Percentiles rank a stretch among this genome's conserved stretches.
These are phyloP conservation scores for Parauchenoglanis ngamensis DNA, from an alignment of 2,797 vertebrate species.

Conservation along the genomic window DNA sequence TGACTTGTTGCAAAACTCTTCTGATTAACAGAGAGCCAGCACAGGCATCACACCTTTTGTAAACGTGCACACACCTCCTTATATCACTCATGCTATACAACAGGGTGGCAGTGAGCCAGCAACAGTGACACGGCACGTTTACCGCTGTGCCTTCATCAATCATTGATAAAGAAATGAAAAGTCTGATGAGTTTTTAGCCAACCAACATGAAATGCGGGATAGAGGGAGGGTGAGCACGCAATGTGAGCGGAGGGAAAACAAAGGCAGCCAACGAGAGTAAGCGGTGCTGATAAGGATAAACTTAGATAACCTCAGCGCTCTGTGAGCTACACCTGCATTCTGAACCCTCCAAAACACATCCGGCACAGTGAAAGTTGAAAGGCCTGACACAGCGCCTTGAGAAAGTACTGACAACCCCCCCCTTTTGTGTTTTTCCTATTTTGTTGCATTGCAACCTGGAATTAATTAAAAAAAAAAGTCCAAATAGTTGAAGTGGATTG, in stretches of 20 bases:
- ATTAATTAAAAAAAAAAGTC: no score
- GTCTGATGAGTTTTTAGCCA: conserved; percentile 48
- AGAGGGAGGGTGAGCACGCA: conserved; percentile 29
- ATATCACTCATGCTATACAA: conserved; percentile 41
- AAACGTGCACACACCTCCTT: conserved; percentile 62
- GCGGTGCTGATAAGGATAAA: conserved; percentile 44
- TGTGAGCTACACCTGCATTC: conserved; percentile 39
- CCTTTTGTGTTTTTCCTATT: no score
- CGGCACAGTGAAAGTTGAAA: neutral
- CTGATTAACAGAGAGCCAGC: conserved; percentile 31
- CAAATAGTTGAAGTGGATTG: no score
- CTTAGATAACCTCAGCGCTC: conserved; percentile 40
- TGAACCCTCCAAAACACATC: neutral
- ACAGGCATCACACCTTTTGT: conserved; percentile 66
- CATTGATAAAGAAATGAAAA: conserved; percentile 66
- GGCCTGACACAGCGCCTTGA: neutral
- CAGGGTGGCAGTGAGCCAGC: conserved; percentile 64
- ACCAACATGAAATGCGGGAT: conserved; percentile 46
- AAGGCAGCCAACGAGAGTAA: conserved; percentile 43
- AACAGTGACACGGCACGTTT: conserved; percentile 72
- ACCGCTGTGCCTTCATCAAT: conserved; percentile 67
- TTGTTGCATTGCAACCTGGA: no score
- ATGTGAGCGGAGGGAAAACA: conserved; percentile 31
- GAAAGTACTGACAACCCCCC: no score
- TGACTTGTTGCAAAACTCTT: conserved; percentile 31